Conservation (phyloP, 2,113 vertebrate species). For the Neoarius graeffei region DNA sequence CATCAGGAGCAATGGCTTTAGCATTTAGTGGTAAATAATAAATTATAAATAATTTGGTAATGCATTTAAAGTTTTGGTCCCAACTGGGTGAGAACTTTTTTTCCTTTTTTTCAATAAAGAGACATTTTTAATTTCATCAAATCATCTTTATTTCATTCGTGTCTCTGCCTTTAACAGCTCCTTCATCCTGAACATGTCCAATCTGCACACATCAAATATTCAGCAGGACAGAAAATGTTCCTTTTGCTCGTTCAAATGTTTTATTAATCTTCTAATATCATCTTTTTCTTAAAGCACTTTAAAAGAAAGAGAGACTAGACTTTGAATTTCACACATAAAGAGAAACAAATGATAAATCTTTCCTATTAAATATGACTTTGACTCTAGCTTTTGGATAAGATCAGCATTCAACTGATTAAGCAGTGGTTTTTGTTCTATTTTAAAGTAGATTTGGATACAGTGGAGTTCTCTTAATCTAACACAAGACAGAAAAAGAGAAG, state of each 20-base stretch:
- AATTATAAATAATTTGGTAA: not conserved
- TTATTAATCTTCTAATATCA: constrained; percentile 31
- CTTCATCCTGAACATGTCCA: constrained; percentile 23
- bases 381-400: not conserved
- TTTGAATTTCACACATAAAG: not conserved
- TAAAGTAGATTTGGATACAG: not conserved
- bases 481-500: not conserved
- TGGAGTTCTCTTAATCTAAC: not conserved
- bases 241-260: constrained; percentile 11
- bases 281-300: not conserved
- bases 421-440: not conserved
- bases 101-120: not conserved
- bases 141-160: constrained; percentile 27
- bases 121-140: constrained; percentile 6
- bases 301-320: not conserved
- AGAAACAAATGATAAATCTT: not conserved
- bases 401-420: not conserved
- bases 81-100: not conserved
- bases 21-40: not conserved
- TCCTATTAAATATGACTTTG: not conserved
- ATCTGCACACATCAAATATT: constrained; percentile 33
- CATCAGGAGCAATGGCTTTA: not conserved
- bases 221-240: constrained; percentile 18
- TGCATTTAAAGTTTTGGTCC: not conserved
- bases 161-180: not conserved